Base-by-base conservation (phyloP, 2,888 invertebrate genomes). In the Actias luna region DNA sequence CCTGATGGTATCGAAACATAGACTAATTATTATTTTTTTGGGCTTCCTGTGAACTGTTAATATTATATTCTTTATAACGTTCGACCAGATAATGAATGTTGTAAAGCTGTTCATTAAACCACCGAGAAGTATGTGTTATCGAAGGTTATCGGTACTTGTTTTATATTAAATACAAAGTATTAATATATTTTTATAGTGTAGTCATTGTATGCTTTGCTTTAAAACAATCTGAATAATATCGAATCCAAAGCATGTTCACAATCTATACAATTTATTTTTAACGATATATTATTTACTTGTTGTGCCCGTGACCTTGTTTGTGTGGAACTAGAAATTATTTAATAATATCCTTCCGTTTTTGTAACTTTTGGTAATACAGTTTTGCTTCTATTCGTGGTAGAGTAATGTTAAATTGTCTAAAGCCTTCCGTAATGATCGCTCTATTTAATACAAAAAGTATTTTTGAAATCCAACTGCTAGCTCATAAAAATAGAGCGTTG, bases 101-200 rank as follows among this genome's bases (percentile, higher is more conserved):
- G 22, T 65, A 62, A 65, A 64, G 64, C 65, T 58, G 46, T 59
- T 70, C 66, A 68, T 71, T 71, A 66, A 58, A 64, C 66, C 71
- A 73, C 65, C 58, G 64, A 67, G 69, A 68, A 71, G 66, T 69
- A 67, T 42, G 35, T 61, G 63, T 70, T 74, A 74, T 75, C 72
- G 59, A 27, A 67, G 76, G 74, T 71, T 75, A 75, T 75, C 72
- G 65, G 64, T 50, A 61, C 64, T 63, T 67, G 55, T 63, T 46
- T 63, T 58, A 59, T 46, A 22, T 33, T 60, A 59, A 59, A 29
- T 52, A 59, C 35, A 59, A 61, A 57, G 25, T 50, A 58, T 31
- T 59, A 62, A 12, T 50, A 25, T 29, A n/a, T 55, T 33, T 31
- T 42, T 61, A 62, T 57, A 14, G 31, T 57, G 22, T 52, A 27